Evolutionary conservation across 2,888 invertebrate genomes (phyloP).

Genomic region (Spisula subtruncata): DNA sequence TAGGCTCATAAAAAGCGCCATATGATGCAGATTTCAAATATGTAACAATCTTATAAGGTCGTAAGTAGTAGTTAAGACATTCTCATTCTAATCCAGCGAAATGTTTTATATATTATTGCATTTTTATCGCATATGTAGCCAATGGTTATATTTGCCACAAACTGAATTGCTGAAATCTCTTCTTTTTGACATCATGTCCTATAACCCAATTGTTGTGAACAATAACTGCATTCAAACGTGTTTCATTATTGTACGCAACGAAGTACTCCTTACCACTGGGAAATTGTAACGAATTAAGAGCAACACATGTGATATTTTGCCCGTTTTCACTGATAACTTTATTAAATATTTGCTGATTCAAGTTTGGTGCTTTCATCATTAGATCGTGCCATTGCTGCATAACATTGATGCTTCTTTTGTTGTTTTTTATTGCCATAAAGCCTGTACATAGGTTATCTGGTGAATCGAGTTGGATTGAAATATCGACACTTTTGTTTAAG

Average conservation of each 20-base stretch:
- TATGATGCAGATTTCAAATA: too few relatives aligned
- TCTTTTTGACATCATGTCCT: not conserved
- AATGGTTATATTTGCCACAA: not conserved
- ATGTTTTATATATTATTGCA: too few relatives aligned
- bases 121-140: too few relatives aligned
- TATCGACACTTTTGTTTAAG: not conserved
- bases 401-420: not conserved
- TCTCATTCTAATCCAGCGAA: too few relatives aligned
- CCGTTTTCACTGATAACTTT: not conserved
- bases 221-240: not conserved
- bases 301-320: not conserved
- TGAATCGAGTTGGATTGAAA: not conserved
- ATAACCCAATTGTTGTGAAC: slow-evolving; percentile 2
- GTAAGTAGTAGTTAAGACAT: too few relatives aligned
- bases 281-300: not conserved
- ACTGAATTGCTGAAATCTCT: not conserved
- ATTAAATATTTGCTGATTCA: not conserved
- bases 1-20: too few relatives aligned
- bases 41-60: too few relatives aligned
- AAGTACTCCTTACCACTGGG: not conserved
- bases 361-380: not conserved
- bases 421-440: not conserved
- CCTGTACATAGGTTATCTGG: not conserved
- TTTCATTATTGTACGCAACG: not conserved
- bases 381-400: not conserved